Percentiles rank a stretch among this genome's conserved stretches.
Conservation (phyloP, 1,140 invertebrate genomes). For the Trachymyrmex cornetzi region DNA sequence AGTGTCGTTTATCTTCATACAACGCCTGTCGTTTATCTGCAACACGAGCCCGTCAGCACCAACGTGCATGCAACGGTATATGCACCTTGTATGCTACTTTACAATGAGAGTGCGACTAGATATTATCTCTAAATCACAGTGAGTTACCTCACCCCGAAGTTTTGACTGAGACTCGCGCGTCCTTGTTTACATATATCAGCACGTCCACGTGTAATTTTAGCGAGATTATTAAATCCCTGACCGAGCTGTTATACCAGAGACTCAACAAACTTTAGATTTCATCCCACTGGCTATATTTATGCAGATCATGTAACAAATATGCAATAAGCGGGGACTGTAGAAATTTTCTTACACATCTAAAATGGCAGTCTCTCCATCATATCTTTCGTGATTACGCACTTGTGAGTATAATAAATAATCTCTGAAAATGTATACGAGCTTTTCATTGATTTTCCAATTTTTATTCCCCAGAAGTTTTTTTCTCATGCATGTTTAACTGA, state of each 20-base stretch:
- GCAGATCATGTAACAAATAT: slow-evolving; percentile 16
- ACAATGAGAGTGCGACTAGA: slow-evolving; percentile 33
- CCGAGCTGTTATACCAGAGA: slow-evolving; percentile 7
- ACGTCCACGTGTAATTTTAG: slow-evolving; percentile 46
- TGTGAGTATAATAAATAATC: neutral
- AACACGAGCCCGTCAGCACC: slow-evolving; percentile 72
- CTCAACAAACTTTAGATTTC: slow-evolving; percentile 39
- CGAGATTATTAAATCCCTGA: slow-evolving; percentile 45
- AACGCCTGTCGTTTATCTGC: slow-evolving; percentile 65
- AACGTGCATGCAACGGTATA: slow-evolving; percentile 63
- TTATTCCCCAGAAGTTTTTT: neutral
- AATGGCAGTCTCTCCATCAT: neutral
- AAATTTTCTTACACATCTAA: neutral
- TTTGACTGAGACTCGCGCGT: slow-evolving; percentile 9
- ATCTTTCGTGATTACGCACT: neutral
- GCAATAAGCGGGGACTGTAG: neutral
- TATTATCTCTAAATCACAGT: slow-evolving; percentile 51
- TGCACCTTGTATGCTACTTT: slow-evolving; percentile 53
- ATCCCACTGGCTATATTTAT: slow-evolving; percentile 13
- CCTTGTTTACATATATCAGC: slow-evolving; percentile 48
- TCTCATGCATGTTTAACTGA: neutral
- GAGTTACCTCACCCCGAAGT: slow-evolving; percentile 32
- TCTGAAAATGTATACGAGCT: neutral
- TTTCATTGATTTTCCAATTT: neutral
- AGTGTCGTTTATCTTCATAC: slow-evolving; percentile 64